Percentiles rank a stretch among this genome's conserved stretches.
phyloP scores from a whole-genome alignment of 2,888 invertebrate species.

The Terebella lapidaria region DNA sequence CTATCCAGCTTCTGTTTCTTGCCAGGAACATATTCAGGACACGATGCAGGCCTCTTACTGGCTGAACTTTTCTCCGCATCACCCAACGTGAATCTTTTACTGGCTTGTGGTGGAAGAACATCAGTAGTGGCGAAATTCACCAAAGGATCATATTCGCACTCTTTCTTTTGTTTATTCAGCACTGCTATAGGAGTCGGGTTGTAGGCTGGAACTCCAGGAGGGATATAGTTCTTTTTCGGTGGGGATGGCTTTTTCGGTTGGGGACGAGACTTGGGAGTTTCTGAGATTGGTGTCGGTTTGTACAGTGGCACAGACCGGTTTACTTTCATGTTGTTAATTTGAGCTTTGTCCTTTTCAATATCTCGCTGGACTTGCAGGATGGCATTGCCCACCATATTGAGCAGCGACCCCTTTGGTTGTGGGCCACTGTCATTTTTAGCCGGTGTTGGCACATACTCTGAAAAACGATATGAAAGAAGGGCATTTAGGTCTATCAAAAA shows the following conservation, averaged over 20 bases:
- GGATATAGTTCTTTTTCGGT: background rate
- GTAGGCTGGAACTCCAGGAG: constrained; percentile 13
- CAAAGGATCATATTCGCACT: constrained; percentile 18
- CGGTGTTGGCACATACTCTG: background rate
- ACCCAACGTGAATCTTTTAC: constrained; percentile 6
- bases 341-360: background rate
- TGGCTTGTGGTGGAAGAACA: background rate
- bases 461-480: background rate
- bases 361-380: constrained; percentile 14
- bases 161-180: constrained; percentile 13
- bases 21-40: background rate
- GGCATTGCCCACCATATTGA: constrained; percentile 21
- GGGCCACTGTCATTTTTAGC: background rate
- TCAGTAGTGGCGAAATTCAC: constrained; percentile 13
- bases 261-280: background rate
- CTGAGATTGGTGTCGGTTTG: background rate
- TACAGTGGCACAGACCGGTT: too few species aligned
- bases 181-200: constrained; percentile 24
- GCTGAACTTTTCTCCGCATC: constrained; percentile 4
- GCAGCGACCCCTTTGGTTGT: constrained; percentile 9
- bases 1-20: background rate
- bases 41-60: background rate
- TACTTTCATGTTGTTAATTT: background rate
- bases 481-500: background rate
- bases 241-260: background rate